Conservation (phyloP, 2,113 vertebrate species). For the Cricetomys ansorgei region DNA sequence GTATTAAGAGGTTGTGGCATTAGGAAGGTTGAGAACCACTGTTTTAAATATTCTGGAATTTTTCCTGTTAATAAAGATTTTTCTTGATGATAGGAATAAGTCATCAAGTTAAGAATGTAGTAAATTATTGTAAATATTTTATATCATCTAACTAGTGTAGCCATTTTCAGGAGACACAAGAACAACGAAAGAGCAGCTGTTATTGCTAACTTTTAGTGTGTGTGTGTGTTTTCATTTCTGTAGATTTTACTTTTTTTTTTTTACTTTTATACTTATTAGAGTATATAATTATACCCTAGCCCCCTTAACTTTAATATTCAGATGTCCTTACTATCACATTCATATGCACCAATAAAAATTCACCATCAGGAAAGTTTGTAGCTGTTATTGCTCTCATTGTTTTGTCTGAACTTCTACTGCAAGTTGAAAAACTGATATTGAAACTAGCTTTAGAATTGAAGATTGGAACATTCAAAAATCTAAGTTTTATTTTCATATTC, state of each 20-base stretch:
- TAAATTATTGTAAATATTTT: background rate
- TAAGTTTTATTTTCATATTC: background rate
- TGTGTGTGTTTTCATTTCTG: background rate
- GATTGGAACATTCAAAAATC: background rate
- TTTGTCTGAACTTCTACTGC: background rate
- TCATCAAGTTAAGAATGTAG: background rate
- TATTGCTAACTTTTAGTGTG: background rate
- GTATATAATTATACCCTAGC: too few species aligned
- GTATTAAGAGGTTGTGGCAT: too few species aligned
- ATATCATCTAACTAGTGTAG: background rate
- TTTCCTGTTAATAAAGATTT: background rate
- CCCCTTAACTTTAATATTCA: background rate
- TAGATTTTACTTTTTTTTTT: too few species aligned
- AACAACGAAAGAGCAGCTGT: background rate
- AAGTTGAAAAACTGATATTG: background rate
- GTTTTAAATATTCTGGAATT: background rate
- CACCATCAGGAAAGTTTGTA: background rate
- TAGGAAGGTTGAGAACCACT: too few species aligned
- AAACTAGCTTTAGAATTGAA: background rate
- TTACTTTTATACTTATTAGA: too few species aligned
- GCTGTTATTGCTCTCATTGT: background rate
- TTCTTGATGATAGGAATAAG: background rate
- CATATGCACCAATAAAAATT: background rate
- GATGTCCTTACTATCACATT: background rate
- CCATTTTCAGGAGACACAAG: background rate